A percentile compares a stretch with the other conserved stretches of the same genome.
Evolutionary conservation across 2,888 invertebrate species (phyloP).

Genomic region (Mesorhabditis sp.): DNA sequence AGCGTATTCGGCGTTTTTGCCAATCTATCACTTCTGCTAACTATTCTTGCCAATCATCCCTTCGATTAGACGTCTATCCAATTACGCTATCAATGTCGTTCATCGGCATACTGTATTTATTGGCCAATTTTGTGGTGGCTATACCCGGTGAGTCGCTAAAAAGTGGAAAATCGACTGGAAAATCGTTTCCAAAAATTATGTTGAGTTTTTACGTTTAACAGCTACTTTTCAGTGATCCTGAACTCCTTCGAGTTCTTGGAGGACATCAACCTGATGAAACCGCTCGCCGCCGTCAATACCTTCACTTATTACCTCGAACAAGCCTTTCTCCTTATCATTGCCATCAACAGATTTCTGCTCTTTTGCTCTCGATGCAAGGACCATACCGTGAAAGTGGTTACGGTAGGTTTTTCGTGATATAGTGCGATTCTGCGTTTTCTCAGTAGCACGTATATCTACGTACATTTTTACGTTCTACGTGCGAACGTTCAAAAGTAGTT

Average conservation of each 20-base stretch:
- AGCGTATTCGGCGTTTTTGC: background rate
- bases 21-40: background rate
- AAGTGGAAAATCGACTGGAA: too few species aligned
- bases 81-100: background rate
- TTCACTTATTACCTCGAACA: constrained; percentile 4
- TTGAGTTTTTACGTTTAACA: too few species aligned
- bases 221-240: background rate
- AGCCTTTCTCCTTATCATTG: constrained; percentile 1
- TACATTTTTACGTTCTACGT: too few species aligned
- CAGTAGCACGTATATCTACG: too few species aligned
- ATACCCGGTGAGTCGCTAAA: background rate
- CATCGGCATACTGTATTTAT: background rate
- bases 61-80: background rate
- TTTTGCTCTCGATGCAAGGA: background rate
- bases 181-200: too few species aligned
- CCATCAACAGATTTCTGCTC: background rate
- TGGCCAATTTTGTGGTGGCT: constrained; percentile 2
- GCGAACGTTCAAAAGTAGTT: too few species aligned
- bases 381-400: background rate
- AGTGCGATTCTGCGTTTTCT: too few species aligned
- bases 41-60: background rate
- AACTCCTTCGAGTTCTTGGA: background rate
- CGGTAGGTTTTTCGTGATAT: background rate
- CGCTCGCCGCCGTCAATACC: background rate
- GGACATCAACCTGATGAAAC: background rate